Percentiles rank a stretch among this genome's conserved stretches.
phyloP scores from a whole-genome alignment of 2,797 vertebrate genomes.

The Sebastes oblongus region DNA sequence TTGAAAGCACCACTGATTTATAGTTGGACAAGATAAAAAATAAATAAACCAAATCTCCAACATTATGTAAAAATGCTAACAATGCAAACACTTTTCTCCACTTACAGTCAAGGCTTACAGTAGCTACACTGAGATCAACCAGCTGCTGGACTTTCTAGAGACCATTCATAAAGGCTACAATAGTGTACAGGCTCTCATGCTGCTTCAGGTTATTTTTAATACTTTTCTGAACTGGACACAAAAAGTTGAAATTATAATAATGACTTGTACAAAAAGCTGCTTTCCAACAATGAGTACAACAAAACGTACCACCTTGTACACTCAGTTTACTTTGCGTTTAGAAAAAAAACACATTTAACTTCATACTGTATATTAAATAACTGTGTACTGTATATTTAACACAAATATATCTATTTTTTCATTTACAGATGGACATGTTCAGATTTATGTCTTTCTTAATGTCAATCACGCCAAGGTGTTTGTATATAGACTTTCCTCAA shows the following conservation, averaged over 20 bases:
- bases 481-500: background rate
- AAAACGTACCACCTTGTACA: background rate
- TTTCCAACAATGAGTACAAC: background rate
- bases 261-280: background rate
- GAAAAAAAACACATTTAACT: background rate
- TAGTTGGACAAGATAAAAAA: background rate
- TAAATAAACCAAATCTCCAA: background rate
- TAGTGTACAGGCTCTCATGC: background rate
- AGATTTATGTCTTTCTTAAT: background rate
- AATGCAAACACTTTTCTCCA: background rate
- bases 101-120: background rate
- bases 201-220: background rate
- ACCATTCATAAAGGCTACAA: background rate
- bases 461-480: background rate
- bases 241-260: background rate
- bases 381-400: background rate
- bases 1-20: conserved; percentile 6
- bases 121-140: background rate
- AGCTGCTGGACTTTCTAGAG: background rate
- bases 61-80: background rate
- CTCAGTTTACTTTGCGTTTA: too few species aligned
- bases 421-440: background rate
- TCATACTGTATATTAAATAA: background rate
- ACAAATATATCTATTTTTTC: background rate
- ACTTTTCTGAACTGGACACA: background rate